Evolutionary conservation across 2,888 invertebrate genomes (phyloP).

Genomic region (Hylaea fasciaria): DNA sequence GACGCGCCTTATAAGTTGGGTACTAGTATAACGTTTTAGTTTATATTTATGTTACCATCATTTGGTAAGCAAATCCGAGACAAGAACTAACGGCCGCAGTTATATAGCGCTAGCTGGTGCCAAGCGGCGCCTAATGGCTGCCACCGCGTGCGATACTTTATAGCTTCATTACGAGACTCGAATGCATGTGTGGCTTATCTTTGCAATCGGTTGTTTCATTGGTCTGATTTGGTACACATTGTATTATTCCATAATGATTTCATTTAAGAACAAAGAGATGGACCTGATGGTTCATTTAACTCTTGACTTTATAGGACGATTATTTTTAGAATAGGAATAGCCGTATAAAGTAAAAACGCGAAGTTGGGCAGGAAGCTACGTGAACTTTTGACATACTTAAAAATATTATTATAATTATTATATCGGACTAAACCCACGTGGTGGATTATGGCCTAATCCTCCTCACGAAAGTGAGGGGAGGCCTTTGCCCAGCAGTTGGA

Average conservation of each 20-base stretch:
- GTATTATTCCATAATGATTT: background rate
- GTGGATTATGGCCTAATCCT: no score
- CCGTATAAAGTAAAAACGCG: no score
- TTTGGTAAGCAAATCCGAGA: slow-evolving; percentile 1
- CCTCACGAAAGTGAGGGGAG: no score
- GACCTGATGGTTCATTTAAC: no score
- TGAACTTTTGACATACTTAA: no score
- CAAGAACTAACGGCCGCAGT: slow-evolving; percentile 1
- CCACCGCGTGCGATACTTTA: slow-evolving; percentile 1
- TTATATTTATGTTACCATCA: background rate
- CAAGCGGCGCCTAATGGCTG: slow-evolving; percentile 1
- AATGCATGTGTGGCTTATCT: slow-evolving; percentile 1
- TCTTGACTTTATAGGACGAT: no score
- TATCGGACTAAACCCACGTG: no score
- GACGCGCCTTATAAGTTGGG: no score
- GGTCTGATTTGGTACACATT: background rate
- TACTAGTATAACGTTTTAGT: background rate
- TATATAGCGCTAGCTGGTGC: background rate
- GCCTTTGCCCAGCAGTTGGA: no score
- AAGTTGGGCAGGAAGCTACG: no score
- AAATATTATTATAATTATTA: no score
- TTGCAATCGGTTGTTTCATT: background rate
- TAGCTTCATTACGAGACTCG: slow-evolving; percentile 2
- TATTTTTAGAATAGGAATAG: no score
- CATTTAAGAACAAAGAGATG: background rate